These are phyloP conservation scores for Chelonus formosanus DNA, from an alignment of 2,888 invertebrate species.

Conservation along the genomic window DNA sequence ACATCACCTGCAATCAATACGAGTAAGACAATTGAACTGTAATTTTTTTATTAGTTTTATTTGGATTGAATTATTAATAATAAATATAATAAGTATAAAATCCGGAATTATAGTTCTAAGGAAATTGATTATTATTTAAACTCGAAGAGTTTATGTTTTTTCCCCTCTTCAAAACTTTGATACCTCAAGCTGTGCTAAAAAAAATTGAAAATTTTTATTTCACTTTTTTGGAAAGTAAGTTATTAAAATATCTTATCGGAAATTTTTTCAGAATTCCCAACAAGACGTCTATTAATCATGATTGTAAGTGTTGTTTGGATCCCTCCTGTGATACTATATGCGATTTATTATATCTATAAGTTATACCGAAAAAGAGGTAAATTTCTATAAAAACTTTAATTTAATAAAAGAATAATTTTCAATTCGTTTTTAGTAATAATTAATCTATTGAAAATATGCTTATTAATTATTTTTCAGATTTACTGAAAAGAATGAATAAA, in stretches of 20 bases:
- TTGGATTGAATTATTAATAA: too few species aligned
- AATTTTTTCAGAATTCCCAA: slow-evolving; percentile 46
- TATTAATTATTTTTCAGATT: slow-evolving; percentile 33
- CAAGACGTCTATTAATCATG: slow-evolving; percentile 56
- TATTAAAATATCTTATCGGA: not conserved
- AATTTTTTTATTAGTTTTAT: too few species aligned
- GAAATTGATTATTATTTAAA: too few species aligned
- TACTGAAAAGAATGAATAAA: slow-evolving; percentile 42
- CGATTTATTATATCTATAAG: slow-evolving; percentile 54
- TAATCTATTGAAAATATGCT: too few species aligned
- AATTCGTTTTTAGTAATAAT: too few species aligned
- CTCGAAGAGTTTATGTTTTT: too few species aligned
- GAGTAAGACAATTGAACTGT: slow-evolving; percentile 46
- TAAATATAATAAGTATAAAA: too few species aligned
- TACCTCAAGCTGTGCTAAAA: too few species aligned
- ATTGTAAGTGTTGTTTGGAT: slow-evolving; percentile 61
- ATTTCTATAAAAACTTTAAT: not conserved
- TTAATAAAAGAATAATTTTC: too few species aligned
- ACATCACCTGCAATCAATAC: slow-evolving; percentile 58
- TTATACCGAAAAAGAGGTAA: slow-evolving; percentile 52
- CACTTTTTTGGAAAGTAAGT: not conserved
- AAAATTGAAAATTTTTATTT: too few species aligned
- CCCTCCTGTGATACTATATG: slow-evolving; percentile 56
- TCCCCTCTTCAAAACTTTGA: too few species aligned
- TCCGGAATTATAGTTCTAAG: too few species aligned